A percentile compares a stretch with the other conserved stretches of the same genome.
These are phyloP conservation scores for Malacoctenus gilli DNA, from an alignment of 2,797 vertebrate genomes.

Conservation along the genomic window DNA sequence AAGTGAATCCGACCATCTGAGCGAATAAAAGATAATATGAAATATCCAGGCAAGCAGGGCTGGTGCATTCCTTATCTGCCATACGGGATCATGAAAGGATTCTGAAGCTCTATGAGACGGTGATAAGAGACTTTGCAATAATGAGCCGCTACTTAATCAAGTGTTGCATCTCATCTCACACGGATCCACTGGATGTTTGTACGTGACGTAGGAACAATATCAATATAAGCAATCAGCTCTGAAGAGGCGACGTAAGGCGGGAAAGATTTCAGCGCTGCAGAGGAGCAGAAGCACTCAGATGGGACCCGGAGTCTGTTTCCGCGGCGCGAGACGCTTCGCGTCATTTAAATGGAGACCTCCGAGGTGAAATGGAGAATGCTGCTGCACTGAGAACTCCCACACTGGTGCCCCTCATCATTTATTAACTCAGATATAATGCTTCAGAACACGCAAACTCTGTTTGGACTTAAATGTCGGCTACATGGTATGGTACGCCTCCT, in stretches of 20 bases:
- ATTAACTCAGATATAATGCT: conserved; percentile 48
- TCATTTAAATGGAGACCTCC: conserved; percentile 18
- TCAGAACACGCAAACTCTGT: conserved; percentile 20
- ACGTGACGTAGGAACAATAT: conserved; percentile 15
- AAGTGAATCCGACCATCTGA: background rate
- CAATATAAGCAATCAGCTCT: conserved; percentile 14
- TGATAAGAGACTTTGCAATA: conserved; percentile 20
- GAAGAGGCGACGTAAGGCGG: conserved; percentile 2
- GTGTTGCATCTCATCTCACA: conserved; percentile 8
- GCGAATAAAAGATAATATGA: conserved; percentile 3
- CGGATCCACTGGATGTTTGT: conserved; percentile 22
- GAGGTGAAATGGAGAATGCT: conserved; percentile 13
- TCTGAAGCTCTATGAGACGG: conserved; percentile 16
- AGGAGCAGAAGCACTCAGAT: conserved; percentile 3
- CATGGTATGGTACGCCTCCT: background rate
- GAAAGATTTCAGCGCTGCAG: background rate
- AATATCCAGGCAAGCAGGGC: conserved; percentile 11
- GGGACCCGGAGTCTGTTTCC: conserved; percentile 1
- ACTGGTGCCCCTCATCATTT: conserved; percentile 47
- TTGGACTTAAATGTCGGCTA: conserved; percentile 23
- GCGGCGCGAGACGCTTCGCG: conserved; percentile 3
- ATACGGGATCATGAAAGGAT: conserved; percentile 34
- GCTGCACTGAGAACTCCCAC: conserved; percentile 21
- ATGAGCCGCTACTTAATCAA: conserved; percentile 32
- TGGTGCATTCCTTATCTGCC: conserved; percentile 17